phyloP scores from a whole-genome alignment of 2,113 vertebrate species.

The Oryzias curvinotus region DNA sequence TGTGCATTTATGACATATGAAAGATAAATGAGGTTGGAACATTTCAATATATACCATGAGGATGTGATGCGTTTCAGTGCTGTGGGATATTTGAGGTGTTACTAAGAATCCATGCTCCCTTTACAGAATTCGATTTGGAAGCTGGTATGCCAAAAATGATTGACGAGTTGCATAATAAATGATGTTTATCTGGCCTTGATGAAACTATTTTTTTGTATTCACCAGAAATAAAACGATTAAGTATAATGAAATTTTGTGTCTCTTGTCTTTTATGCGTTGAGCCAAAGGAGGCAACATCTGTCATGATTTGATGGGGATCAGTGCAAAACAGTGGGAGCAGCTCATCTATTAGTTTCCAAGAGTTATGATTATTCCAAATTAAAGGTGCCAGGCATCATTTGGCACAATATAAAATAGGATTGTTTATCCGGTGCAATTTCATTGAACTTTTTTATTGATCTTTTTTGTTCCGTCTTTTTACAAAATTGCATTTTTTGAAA shows the following conservation, averaged over 20 bases:
- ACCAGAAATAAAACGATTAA: slow-evolving; percentile 79
- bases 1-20: slow-evolving; percentile 36
- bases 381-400: too few species aligned
- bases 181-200: slow-evolving; percentile 75
- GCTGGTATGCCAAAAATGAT: slow-evolving; percentile 48
- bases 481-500: too few species aligned
- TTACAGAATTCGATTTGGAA: slow-evolving; percentile 46
- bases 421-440: too few species aligned
- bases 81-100: slow-evolving; percentile 58
- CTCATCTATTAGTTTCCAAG: too few species aligned
- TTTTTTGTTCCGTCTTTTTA: too few species aligned
- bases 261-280: neutral
- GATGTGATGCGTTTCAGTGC: slow-evolving; percentile 56
- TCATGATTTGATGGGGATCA: too few species aligned
- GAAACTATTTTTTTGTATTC: slow-evolving; percentile 83
- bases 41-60: slow-evolving; percentile 47
- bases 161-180: slow-evolving; percentile 56
- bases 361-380: too few species aligned
- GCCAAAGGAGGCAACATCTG: too few species aligned
- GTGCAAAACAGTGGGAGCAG: too few species aligned
- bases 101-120: slow-evolving; percentile 31
- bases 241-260: slow-evolving; percentile 40
- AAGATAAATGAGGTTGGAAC: slow-evolving; percentile 50
- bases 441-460: too few species aligned
- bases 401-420: too few species aligned